A percentile compares a stretch with the other conserved stretches of the same genome.
Evolutionary conservation across 2,888 invertebrate species (phyloP).

Genomic region (Sphaerophoria rueppellii): DNA sequence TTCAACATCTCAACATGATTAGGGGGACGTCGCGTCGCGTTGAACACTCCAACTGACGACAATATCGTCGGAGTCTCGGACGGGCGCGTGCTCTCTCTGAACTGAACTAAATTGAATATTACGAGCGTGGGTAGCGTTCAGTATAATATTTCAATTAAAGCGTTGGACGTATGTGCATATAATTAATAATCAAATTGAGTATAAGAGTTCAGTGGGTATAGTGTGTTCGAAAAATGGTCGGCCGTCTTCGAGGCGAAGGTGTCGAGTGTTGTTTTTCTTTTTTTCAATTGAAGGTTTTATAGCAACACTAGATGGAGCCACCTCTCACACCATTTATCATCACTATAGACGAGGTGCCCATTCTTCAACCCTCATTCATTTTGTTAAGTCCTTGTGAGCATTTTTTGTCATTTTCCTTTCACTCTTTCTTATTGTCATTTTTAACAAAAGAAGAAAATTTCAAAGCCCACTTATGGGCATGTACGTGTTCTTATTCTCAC

Average conservation of each 20-base stretch:
- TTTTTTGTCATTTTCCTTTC: no score
- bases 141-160: slow-evolving; percentile 72
- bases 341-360: slow-evolving; percentile 51
- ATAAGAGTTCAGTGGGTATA: slow-evolving; percentile 29
- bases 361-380: slow-evolving; percentile 17
- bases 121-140: slow-evolving; percentile 57
- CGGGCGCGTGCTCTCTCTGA: neutral
- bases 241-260: slow-evolving; percentile 30
- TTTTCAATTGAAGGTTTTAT: neutral
- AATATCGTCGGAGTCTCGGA: no score
- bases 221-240: neutral
- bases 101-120: neutral
- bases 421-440: no score
- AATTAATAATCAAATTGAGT: slow-evolving; percentile 69
- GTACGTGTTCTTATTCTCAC: no score
- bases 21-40: neutral
- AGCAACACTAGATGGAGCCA: slow-evolving; percentile 35
- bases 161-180: slow-evolving; percentile 72
- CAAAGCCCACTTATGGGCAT: no score
- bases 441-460: no score
- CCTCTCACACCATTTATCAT: slow-evolving; percentile 65
- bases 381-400: no score
- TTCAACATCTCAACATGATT: slow-evolving; percentile 39
- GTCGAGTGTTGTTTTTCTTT: neutral
- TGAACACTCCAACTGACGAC: no score